These are phyloP conservation scores for Polypedilum pembai DNA, from an alignment of 1,140 invertebrate genomes.

Conservation along the genomic window DNA sequence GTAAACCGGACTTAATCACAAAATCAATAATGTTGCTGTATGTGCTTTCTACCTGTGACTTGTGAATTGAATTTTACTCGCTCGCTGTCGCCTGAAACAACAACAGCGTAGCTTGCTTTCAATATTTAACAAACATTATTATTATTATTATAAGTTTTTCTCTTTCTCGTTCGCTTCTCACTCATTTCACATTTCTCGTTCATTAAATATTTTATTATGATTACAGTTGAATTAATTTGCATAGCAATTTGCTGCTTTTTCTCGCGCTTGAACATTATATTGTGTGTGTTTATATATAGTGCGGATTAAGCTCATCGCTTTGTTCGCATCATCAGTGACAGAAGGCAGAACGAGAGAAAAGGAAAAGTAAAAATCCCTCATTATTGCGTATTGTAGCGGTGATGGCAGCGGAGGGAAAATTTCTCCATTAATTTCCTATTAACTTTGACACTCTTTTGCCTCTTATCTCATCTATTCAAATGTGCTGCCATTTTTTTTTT, in stretches of 20 bases:
- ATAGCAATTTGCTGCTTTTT: constrained; percentile 11
- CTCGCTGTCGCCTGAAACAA: background rate
- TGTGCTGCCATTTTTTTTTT: no score
- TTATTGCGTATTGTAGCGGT: background rate
- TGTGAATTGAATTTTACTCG: background rate
- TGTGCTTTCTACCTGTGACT: background rate
- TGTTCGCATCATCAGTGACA: no score
- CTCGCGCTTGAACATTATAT: no score
- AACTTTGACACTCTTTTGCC: background rate
- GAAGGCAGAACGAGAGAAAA: background rate
- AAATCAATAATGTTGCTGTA: constrained; percentile 20
- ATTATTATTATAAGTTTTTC: constrained; percentile 12
- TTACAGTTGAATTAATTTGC: constrained; percentile 25
- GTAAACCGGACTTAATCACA: constrained; percentile 20
- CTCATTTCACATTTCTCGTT: background rate
- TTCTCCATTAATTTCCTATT: background rate
- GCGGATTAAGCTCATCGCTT: background rate
- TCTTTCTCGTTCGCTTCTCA: background rate
- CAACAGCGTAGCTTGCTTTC: background rate
- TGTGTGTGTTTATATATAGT: no score
- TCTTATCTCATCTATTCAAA: no score
- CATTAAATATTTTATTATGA: constrained; percentile 27
- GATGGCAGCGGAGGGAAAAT: background rate
- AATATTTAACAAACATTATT: background rate
- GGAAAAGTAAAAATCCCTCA: background rate